Evolutionary conservation across 2,113 vertebrate genomes (phyloP).

Genomic region (Mobula hypostoma): DNA sequence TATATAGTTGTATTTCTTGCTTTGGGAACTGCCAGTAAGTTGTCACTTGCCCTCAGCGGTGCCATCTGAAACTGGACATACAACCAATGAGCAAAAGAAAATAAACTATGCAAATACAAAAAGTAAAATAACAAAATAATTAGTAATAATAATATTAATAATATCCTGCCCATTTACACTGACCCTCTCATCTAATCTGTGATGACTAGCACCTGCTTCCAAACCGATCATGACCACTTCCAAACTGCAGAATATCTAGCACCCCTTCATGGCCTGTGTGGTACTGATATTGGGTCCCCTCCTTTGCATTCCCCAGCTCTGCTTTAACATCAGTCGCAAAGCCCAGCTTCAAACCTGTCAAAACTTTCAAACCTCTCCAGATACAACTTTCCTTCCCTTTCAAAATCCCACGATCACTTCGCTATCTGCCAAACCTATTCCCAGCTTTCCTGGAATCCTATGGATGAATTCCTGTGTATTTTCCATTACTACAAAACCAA

Average conservation of each 20-base stretch:
- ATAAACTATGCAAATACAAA: too few relatives aligned
- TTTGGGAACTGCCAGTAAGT: too few relatives aligned
- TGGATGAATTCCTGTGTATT: too few relatives aligned
- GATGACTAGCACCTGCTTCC: neutral
- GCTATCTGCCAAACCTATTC: neutral
- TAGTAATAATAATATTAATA: too few relatives aligned
- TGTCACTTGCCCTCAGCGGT: too few relatives aligned
- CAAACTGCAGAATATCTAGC: neutral
- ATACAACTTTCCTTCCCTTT: neutral
- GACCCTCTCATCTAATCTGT: neutral
- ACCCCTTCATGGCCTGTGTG: neutral
- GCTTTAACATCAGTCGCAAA: neutral
- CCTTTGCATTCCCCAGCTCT: neutral
- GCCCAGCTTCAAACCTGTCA: neutral
- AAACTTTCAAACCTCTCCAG: neutral
- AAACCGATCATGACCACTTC: too few relatives aligned
- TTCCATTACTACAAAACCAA: too few relatives aligned
- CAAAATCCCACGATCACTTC: neutral
- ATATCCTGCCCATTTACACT: too few relatives aligned
- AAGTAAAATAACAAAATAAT: too few relatives aligned
- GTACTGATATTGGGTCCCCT: neutral
- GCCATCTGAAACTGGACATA: too few relatives aligned
- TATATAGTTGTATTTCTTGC: too few relatives aligned
- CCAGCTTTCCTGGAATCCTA: neutral
- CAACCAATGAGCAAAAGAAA: too few relatives aligned